These are phyloP conservation scores for Salvelinus fontinalis DNA, from an alignment of 2,113 vertebrate genomes.

Conservation along the genomic window DNA sequence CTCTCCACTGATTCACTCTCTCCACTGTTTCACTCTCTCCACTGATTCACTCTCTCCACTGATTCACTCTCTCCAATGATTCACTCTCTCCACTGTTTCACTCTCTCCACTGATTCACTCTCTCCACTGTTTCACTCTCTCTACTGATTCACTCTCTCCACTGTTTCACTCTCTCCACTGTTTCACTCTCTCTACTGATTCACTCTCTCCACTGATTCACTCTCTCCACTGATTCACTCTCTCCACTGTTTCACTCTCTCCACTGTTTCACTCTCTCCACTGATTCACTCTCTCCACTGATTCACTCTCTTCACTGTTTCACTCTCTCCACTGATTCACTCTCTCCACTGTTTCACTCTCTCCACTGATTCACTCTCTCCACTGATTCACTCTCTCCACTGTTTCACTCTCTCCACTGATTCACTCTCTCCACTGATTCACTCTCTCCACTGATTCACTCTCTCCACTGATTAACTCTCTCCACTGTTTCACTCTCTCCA, in stretches of 20 bases:
- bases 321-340: too few relatives aligned
- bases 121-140: slow-evolving; percentile 5
- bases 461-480: too few relatives aligned
- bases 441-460: neutral
- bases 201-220: neutral
- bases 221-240: neutral
- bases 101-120: neutral
- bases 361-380: neutral
- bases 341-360: neutral
- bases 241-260: neutral
- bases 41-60: neutral
- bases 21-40: slow-evolving; percentile 4
- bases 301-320: neutral
- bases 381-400: slow-evolving; percentile 3
- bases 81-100: neutral
- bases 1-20: neutral
- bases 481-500: neutral
- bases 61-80: neutral
- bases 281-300: too few relatives aligned
- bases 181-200: neutral
- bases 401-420: neutral
- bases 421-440: slow-evolving; percentile 4
- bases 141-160: too few relatives aligned
- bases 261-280: neutral
- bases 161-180: too few relatives aligned